A percentile compares a stretch with the other conserved stretches of the same genome.
phyloP scores from a whole-genome alignment of 2,797 vertebrate genomes.

The Anas georgica region DNA sequence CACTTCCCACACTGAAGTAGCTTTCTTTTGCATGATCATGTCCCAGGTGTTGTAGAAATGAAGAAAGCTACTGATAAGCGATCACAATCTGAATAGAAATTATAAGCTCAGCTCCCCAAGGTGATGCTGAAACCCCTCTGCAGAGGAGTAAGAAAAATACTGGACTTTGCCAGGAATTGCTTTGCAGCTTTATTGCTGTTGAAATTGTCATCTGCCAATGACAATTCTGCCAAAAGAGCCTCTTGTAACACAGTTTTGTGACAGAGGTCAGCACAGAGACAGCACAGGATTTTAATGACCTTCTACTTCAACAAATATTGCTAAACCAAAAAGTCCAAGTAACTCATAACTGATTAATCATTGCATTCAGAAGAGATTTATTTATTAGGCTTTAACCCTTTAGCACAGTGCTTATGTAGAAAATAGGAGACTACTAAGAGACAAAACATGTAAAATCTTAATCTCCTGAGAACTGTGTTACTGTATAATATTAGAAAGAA shows the following conservation, averaged over 20 bases:
- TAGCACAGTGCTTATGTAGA: neutral
- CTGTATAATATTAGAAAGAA: neutral
- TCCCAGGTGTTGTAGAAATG: neutral
- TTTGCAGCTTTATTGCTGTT: neutral
- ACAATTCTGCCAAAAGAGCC: neutral
- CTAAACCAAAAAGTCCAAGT: neutral
- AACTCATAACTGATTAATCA: neutral
- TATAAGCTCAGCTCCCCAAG: neutral
- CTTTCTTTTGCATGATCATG: neutral
- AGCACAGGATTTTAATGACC: neutral
- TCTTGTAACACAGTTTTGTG: neutral
- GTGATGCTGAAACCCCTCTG: neutral
- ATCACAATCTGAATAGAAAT: neutral
- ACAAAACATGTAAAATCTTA: neutral
- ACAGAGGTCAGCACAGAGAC: neutral
- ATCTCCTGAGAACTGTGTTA: neutral
- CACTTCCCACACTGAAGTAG: rapidly evolving
- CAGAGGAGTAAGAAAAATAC: neutral
- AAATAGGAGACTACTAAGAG: neutral
- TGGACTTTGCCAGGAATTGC: neutral
- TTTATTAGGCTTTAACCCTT: slow-evolving; percentile 8
- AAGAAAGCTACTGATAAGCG: neutral
- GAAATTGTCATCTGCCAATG: neutral
- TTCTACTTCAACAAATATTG: neutral
- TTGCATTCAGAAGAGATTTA: neutral